Evolutionary conservation across 2,888 invertebrate genomes (phyloP).

Genomic region (Agrochola macilenta): DNA sequence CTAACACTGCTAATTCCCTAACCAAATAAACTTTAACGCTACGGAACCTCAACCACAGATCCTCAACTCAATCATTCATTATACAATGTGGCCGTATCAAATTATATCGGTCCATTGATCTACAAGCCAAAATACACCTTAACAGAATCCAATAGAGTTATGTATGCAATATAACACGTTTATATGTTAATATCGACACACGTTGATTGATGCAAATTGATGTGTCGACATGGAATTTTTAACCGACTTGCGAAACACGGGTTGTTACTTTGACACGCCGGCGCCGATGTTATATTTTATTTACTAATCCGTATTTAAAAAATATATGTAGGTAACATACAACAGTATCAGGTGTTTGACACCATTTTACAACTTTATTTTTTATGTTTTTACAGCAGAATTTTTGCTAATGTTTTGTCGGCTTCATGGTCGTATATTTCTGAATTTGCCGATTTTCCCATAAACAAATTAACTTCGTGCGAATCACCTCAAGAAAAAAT

Average conservation of each 20-base stretch:
- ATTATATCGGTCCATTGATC: constrained; percentile 26
- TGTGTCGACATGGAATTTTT: constrained; percentile 64
- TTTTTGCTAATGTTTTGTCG: not conserved
- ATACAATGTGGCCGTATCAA: constrained; percentile 46
- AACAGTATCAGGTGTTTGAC: constrained; percentile 32
- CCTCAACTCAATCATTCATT: constrained; percentile 40
- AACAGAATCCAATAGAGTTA: not conserved
- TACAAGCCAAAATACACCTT: constrained; percentile 21
- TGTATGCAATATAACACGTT: constrained; percentile 7
- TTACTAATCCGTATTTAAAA: constrained; percentile 41
- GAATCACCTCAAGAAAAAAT: no score
- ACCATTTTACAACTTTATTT: not conserved
- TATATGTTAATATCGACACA: constrained; percentile 53
- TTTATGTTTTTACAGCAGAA: not conserved
- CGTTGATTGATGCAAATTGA: constrained; percentile 67
- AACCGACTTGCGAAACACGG: constrained; percentile 56
- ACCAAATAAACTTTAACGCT: constrained; percentile 40
- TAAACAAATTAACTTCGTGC: no score
- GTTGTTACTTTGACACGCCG: constrained; percentile 48
- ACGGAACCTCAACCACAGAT: constrained; percentile 49
- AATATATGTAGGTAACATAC: constrained; percentile 4
- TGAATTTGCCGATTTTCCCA: no score
- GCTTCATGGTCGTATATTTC: no score
- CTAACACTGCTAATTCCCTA: constrained; percentile 22
- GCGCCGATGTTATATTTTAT: constrained; percentile 37